Evolutionary conservation across 2,888 invertebrate genomes (phyloP).

Genomic region (Synanthedon myopaeformis): DNA sequence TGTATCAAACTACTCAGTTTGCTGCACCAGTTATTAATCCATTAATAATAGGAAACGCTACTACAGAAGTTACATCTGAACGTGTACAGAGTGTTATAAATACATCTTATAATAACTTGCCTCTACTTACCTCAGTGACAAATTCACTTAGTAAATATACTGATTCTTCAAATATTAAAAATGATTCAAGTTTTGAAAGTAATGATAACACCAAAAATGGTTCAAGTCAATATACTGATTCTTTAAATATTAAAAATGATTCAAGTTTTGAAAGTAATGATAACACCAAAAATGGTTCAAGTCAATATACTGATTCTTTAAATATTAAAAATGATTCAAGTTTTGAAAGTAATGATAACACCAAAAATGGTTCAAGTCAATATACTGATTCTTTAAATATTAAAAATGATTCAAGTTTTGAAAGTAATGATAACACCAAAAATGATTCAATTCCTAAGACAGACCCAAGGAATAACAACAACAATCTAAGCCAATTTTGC

Average conservation of each 20-base stretch:
- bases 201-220: not conserved
- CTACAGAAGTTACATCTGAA: slow-evolving; percentile 5
- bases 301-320: not conserved
- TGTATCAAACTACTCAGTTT: slow-evolving; percentile 32
- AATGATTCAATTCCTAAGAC: no score
- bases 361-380: not conserved
- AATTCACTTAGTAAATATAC: no score
- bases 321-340: not conserved
- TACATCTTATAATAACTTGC: not conserved
- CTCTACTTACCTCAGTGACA: not conserved
- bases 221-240: not conserved
- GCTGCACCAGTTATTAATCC: slow-evolving; percentile 27
- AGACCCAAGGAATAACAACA: not conserved
- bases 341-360: not conserved
- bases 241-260: not conserved
- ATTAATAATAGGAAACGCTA: slow-evolving; percentile 27
- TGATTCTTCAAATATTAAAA: not conserved
- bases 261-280: not conserved
- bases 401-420: not conserved
- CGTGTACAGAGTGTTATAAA: not conserved
- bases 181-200: not conserved
- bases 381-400: not conserved
- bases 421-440: not conserved
- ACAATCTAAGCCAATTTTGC: not conserved
- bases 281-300: not conserved